phyloP scores from a whole-genome alignment of 1,140 invertebrate genomes.

The Calycopis cecrops region DNA sequence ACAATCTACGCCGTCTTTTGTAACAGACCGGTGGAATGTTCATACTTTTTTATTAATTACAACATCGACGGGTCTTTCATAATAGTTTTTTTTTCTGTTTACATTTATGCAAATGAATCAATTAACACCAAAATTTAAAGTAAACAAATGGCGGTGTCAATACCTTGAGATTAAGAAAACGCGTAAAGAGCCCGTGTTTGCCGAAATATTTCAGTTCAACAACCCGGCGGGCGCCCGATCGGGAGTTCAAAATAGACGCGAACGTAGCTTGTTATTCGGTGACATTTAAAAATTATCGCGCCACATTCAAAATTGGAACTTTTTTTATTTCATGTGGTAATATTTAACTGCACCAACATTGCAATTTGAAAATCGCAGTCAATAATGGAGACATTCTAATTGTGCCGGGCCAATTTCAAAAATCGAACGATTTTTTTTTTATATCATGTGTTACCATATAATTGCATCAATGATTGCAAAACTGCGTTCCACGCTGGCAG shows the following conservation, averaged over 20 bases:
- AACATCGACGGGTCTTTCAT: neutral
- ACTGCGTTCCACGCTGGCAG: conserved; percentile 12
- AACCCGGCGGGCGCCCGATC: conserved; percentile 64
- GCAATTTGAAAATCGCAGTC: too few species aligned
- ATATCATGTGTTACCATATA: conserved; percentile 1
- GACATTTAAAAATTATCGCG: conserved; percentile 53
- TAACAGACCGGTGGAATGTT: neutral
- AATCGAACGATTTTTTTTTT: conserved; percentile 1
- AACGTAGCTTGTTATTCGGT: conserved; percentile 50
- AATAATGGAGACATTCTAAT: too few species aligned
- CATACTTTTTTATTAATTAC: conserved; percentile 1
- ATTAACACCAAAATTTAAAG: conserved; percentile 26
- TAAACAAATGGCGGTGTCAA: conserved; percentile 40
- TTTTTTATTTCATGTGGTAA: conserved; percentile 15
- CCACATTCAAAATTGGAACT: conserved; percentile 23
- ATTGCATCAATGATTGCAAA: conserved; percentile 20
- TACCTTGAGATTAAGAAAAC: conserved; percentile 57
- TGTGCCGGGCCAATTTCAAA: neutral
- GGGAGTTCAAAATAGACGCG: conserved; percentile 71
- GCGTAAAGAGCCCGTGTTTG: conserved; percentile 66
- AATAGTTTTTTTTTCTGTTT: conserved; percentile 15
- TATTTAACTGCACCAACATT: neutral
- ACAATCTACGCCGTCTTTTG: conserved; percentile 17
- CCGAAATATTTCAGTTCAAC: conserved; percentile 74
- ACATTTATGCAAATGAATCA: conserved; percentile 16